Base-by-base conservation (phyloP, 2,113 vertebrate species). In the Edolisoma coerulescens region DNA sequence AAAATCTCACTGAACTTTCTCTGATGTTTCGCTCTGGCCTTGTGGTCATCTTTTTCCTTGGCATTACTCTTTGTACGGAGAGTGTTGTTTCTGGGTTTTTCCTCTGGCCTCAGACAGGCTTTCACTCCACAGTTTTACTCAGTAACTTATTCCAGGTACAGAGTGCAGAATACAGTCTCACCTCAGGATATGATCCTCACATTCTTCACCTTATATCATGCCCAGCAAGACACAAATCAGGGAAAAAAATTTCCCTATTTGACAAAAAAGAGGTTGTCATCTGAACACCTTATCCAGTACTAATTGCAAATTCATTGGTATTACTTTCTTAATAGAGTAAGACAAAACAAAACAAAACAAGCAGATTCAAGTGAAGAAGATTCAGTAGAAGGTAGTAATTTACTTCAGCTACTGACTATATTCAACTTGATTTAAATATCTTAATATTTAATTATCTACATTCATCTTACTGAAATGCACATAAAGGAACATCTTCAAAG, bases 381-480 rank as follows among this genome's bases (percentile, higher is more conserved):
- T 59, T 90, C 69, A 84, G 28, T 92, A 76, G n/a, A 89, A 95
- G 49, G 86, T 90, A 81, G 64, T 75, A 95, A 96, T 95, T 96
- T 93, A 91, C 60, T 90, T 91, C 2, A 4, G 28, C 52, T 94
- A 70, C 57, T 63, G 89, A 73, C 81, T 87, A 57, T 78, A 74
- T 77, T 95, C 85, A 63, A 64, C 23, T 84, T 91, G 84, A 89
- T 94, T 96, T 95, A 94, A 97, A 94, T 97, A 94, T 54, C 96
- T 97, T 95, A 95, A 96, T 97, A 97, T 96, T 93, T 95, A 87
- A 96, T 97, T 92, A 94, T 86, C 89, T 92, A 71, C 63, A 93
- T 92, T 94, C 53, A 2, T 94, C 84, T 93, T 79, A 78, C 74
- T 90, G 91, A 95, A 96, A 90, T 37, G 30, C 81, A 88, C 56